These are phyloP conservation scores for Griposia aprilina DNA, from an alignment of 2,888 invertebrate species.

Conservation along the genomic window DNA sequence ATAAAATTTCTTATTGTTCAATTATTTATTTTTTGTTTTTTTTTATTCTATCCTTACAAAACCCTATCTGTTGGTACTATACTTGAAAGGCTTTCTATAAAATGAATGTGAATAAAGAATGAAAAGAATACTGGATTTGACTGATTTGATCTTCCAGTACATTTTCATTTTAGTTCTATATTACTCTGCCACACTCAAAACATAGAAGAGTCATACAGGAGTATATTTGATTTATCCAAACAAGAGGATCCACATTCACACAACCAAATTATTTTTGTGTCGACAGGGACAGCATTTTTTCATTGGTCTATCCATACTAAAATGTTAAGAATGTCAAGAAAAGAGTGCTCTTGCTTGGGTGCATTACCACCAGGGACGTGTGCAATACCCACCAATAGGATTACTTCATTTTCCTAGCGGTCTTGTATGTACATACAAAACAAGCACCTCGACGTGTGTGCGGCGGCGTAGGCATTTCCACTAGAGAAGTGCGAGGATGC, in stretches of 20 bases:
- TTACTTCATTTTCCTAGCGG: neutral
- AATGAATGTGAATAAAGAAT: neutral
- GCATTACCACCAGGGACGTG: neutral
- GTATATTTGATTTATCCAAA: neutral
- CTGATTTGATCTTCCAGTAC: neutral
- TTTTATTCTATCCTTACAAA: conserved; percentile 15
- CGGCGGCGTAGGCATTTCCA: neutral
- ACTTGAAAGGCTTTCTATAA: neutral
- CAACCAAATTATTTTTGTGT: neutral
- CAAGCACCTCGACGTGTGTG: neutral
- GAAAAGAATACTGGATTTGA: neutral
- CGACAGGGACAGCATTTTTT: neutral
- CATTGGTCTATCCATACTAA: neutral
- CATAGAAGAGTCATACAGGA: neutral
- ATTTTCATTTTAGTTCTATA: neutral
- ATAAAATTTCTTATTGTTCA: conserved; percentile 84
- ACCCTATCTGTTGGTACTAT: neutral
- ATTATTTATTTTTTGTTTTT: conserved; percentile 52
- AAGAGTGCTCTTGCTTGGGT: neutral
- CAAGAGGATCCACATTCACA: neutral
- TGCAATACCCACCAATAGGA: neutral
- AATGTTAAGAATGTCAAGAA: neutral
- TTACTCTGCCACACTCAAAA: neutral
- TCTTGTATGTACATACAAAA: neutral
- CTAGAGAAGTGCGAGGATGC: neutral